A percentile compares a stretch with the other conserved stretches of the same genome.
Evolutionary conservation across 2,113 vertebrate species (phyloP).

Genomic region (Oreochromis spilurus): DNA sequence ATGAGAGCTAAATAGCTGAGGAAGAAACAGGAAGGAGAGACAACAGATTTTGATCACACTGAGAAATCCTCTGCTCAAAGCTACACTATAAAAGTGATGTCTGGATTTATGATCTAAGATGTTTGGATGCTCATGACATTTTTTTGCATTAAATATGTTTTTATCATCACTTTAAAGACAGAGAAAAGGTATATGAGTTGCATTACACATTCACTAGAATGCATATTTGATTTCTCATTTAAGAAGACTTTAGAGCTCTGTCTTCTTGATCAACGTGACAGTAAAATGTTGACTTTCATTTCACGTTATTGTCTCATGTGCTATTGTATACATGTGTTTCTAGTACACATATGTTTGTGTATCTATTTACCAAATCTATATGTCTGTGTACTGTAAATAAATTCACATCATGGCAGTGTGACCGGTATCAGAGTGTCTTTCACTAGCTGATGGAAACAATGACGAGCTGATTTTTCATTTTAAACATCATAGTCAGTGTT

Average conservation of each 20-base stretch:
- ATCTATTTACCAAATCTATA: neutral
- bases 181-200: neutral
- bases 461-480: neutral
- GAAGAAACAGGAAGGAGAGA: neutral
- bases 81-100: neutral
- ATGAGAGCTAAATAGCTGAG: neutral
- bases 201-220: rapidly evolving
- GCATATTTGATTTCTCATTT: neutral
- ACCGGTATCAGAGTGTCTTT: neutral
- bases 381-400: neutral
- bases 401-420: neutral
- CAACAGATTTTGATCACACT: neutral
- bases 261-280: neutral
- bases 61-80: rapidly evolving
- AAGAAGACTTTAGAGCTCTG: neutral
- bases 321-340: neutral
- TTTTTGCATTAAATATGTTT: neutral
- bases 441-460: neutral
- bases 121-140: neutral
- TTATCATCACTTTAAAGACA: neutral
- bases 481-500: neutral
- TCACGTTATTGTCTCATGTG: neutral
- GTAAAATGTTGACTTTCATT: neutral
- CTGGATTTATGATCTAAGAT: neutral
- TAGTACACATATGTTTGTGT: neutral